These are phyloP conservation scores for Heterodera carotae DNA, from an alignment of 1,140 invertebrate genomes.

Conservation along the genomic window DNA sequence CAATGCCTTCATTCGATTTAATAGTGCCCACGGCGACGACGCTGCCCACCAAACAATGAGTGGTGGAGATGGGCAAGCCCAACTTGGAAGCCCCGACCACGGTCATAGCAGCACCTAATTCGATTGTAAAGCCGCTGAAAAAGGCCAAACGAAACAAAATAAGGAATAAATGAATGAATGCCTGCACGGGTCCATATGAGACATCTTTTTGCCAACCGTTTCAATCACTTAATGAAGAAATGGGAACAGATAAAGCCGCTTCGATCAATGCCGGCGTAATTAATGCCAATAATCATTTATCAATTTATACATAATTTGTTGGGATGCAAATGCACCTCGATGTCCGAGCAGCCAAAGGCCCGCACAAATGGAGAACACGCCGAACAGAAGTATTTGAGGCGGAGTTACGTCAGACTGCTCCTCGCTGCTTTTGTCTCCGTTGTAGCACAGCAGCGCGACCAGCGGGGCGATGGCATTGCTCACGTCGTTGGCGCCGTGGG, in stretches of 20 bases:
- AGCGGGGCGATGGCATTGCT: constrained; percentile 95
- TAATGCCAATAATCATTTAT: no score
- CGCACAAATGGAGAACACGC: constrained; percentile 87
- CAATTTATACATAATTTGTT: constrained; percentile 61
- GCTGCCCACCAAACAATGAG: constrained; percentile 88
- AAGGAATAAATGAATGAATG: constrained; percentile 8
- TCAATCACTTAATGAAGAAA: constrained; percentile 91
- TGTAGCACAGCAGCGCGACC: constrained; percentile 78
- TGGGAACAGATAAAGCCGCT: no score
- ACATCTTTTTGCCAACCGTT: constrained; percentile 92
- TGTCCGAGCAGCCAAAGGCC: constrained; percentile 92
- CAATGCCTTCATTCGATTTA: constrained; percentile 59
- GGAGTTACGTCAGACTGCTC: constrained; percentile 42
- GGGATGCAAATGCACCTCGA: constrained; percentile 73
- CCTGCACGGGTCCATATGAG: constrained; percentile 87
- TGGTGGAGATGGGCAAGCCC: constrained; percentile 92
- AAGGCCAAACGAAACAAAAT: not conserved
- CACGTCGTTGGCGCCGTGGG: constrained; percentile 52
- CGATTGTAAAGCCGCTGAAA: constrained; percentile 61
- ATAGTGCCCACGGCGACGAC: constrained; percentile 57
- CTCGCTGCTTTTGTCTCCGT: constrained; percentile 62
- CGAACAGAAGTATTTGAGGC: constrained; percentile 75
- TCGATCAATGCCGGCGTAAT: no score
- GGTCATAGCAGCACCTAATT: constrained; percentile 70
- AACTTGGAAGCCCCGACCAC: constrained; percentile 91